Evolutionary conservation across 2,888 invertebrate species (phyloP).

Genomic region (Acrocyrtus sp.): DNA sequence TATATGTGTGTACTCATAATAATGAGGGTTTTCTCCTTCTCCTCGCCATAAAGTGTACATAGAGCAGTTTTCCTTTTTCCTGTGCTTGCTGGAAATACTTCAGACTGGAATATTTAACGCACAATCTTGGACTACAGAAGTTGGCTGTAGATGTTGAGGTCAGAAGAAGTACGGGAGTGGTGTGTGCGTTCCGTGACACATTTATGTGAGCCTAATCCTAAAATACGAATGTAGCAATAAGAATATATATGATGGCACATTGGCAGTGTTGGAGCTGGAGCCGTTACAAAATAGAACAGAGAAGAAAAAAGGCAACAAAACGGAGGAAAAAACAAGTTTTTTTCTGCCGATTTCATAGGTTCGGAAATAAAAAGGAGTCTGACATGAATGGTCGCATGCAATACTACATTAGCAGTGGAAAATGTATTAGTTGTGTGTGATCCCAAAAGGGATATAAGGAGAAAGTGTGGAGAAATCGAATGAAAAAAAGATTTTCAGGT

Average conservation of each 20-base stretch:
- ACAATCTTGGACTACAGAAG: neutral
- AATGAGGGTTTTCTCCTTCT: conserved; percentile 2
- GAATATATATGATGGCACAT: too few relatives aligned
- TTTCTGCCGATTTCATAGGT: too few relatives aligned
- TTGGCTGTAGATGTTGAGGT: conserved; percentile 44
- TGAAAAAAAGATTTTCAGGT: too few relatives aligned
- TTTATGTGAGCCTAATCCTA: conserved; percentile 63
- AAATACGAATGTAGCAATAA: conserved; percentile 59
- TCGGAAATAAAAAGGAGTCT: too few relatives aligned
- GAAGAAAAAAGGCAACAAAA: neutral
- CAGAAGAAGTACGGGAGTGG: conserved; percentile 58
- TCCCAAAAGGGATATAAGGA: conserved; percentile 4
- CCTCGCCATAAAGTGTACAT: neutral
- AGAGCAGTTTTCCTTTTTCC: neutral
- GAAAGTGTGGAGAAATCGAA: too few relatives aligned
- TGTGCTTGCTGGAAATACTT: neutral
- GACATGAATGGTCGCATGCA: too few relatives aligned
- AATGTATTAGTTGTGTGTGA: conserved; percentile 11
- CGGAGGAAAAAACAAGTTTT: neutral
- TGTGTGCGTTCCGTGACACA: conserved; percentile 63
- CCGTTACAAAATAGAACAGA: neutral
- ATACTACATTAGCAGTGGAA: too few relatives aligned
- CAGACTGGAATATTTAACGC: too few relatives aligned
- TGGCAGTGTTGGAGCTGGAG: conserved; percentile 2
- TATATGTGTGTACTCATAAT: conserved; percentile 16